Evolutionary conservation across 2,888 invertebrate species (phyloP).

Genomic region (Carcina quercana): DNA sequence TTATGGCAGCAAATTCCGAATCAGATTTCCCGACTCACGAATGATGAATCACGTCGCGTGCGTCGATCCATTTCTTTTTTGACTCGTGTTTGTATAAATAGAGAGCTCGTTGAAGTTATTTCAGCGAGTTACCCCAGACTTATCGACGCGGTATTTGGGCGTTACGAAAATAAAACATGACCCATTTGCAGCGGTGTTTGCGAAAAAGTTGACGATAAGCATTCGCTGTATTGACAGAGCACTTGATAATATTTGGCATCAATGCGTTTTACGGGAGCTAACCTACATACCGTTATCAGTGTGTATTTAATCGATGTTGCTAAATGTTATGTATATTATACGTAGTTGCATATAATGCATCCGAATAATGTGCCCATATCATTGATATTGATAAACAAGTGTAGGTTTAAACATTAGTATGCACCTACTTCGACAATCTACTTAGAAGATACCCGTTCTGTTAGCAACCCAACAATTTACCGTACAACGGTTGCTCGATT

Average conservation of each 20-base stretch:
- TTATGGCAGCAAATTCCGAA: conserved; percentile 47
- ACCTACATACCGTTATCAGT: conserved; percentile 65
- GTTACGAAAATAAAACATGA: conserved; percentile 49
- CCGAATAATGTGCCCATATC: not conserved
- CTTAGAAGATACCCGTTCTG: conserved; percentile 16
- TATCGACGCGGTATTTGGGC: conserved; percentile 33
- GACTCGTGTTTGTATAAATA: conserved; percentile 37
- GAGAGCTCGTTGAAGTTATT: conserved; percentile 32
- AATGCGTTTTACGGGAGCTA: conserved; percentile 57
- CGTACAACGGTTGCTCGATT: conserved; percentile 33
- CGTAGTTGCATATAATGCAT: conserved; percentile 13
- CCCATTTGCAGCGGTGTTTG: conserved; percentile 51
- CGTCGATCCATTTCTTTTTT: conserved; percentile 47
- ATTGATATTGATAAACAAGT: not conserved
- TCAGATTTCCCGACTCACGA: conserved; percentile 44
- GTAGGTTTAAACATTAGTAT: conserved; percentile 9
- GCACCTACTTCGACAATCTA: conserved; percentile 15
- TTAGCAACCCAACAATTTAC: conserved; percentile 24
- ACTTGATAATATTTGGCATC: conserved; percentile 67
- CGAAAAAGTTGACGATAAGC: conserved; percentile 58
- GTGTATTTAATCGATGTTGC: conserved; percentile 58
- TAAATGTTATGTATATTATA: conserved; percentile 40
- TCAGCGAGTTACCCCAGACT: conserved; percentile 39
- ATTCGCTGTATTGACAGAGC: conserved; percentile 54
- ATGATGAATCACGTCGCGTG: conserved; percentile 63